These are phyloP conservation scores for Ceratotherium simum DNA, from an alignment of 2,113 vertebrate genomes.

Conservation along the genomic window DNA sequence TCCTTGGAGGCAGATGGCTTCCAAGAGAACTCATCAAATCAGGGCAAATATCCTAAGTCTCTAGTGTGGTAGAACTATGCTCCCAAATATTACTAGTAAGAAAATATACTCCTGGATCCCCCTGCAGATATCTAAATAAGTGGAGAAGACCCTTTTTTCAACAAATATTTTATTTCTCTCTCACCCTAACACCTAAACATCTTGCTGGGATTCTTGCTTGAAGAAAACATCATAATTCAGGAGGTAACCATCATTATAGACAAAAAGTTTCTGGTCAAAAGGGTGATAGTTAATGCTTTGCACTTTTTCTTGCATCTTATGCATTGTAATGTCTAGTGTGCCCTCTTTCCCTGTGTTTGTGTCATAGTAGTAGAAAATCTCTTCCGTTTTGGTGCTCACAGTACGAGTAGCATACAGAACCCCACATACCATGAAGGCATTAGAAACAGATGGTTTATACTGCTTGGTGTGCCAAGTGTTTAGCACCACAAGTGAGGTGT, in stretches of 20 bases:
- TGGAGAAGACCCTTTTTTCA: neutral
- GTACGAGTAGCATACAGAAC: constrained; percentile 93
- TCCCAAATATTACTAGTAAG: constrained; percentile 35
- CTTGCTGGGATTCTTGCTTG: neutral
- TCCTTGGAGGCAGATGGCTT: neutral
- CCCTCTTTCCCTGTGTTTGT: constrained; percentile 87
- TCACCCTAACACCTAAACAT: neutral
- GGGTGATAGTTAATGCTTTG: constrained; percentile 88
- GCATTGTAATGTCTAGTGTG: constrained; percentile 75
- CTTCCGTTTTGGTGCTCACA: constrained; percentile 88
- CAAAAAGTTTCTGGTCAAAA: constrained; percentile 86
- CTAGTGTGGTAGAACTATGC: neutral
- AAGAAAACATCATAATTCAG: constrained; percentile 82
- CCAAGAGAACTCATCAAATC: neutral
- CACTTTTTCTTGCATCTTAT: constrained; percentile 86
- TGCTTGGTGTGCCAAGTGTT: constrained; percentile 93
- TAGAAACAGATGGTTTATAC: constrained; percentile 91
- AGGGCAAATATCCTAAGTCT: neutral
- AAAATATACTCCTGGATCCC: neutral
- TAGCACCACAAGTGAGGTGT: constrained; percentile 93
- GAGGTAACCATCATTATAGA: constrained; percentile 88
- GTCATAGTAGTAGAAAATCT: constrained; percentile 95
- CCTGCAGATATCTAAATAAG: neutral
- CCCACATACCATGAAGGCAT: constrained; percentile 96
- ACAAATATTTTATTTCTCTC: neutral